Evolutionary conservation across 2,113 vertebrate species (phyloP), one percentile per base, ranked within the genome.

Genomic region (Cariama cristata): DNA sequence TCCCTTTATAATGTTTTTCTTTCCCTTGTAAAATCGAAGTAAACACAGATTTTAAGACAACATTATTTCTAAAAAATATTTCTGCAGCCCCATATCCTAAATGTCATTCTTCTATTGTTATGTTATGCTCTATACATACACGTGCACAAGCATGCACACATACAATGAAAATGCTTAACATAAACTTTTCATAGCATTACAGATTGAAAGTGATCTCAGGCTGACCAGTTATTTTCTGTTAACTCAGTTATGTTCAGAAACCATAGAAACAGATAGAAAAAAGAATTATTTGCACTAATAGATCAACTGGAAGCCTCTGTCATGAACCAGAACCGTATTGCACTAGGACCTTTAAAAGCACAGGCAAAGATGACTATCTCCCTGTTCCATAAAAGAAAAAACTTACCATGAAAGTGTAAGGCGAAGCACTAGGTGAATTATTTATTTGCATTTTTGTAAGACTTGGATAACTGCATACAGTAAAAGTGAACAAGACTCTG

Each of bases 371-470:
- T 45, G 1, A 56, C 35, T 68, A 60, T 38, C 17, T 56, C 28
- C 11, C 14, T 52, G 17, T 50, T 93, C 6, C 14, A 83, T 72
- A 87, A 77, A 32, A n/a, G 0, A 6, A n/a, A 17, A 38, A 49
- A 24, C 8, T 64, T 63, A 38, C 33, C 42, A n/a, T 81, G 59
- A 83, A 80, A 91, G n/a, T 38, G 28, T 42, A 77, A 84, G 1
- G 2, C 0, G 0, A 84, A 79, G 63, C 14, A 76, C 28, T 45
- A 81, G 17, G 10, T 50, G 47, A 96, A 86, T 71, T 71, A 96
- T 77, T 93, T 84, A 84, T 91, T 95, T 91, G 28, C 55, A 44
- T 92, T 84, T 96, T 91, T 85, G 24, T 77, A 94, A 92, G 72
- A 26, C 0, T 8, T 35, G 42, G 42, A 28, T 63, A 90, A 73